Conservation (phyloP, 2,888 invertebrate genomes). For the Andrena camellia region DNA sequence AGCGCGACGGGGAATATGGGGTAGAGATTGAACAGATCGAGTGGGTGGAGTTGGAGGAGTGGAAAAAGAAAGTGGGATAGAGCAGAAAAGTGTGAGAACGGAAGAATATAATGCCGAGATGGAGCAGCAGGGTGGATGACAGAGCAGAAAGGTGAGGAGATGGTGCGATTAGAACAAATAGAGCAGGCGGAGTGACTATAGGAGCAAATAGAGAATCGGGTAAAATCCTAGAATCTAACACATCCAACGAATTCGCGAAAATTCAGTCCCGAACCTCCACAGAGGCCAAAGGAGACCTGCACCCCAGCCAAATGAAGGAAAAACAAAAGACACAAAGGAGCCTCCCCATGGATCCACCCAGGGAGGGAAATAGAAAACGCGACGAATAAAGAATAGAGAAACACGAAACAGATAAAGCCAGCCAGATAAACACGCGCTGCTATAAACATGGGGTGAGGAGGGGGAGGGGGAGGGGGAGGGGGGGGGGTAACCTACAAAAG, state of each 20-base stretch:
- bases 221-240: not conserved
- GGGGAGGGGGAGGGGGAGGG: not conserved
- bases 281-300: not conserved
- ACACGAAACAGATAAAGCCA: conserved; percentile 27
- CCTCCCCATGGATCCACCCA: no score
- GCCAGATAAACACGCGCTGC: conserved; percentile 30
- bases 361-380: conserved; percentile 22
- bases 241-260: not conserved
- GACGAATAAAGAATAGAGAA: not conserved
- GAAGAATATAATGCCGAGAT: not conserved
- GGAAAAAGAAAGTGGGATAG: not conserved
- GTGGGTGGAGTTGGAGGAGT: not conserved
- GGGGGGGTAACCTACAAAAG: conserved; percentile 67
- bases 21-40: not conserved
- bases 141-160: not conserved
- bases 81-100: not conserved
- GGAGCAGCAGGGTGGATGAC: not conserved
- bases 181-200: not conserved
- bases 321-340: not conserved
- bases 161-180: not conserved
- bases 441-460: not conserved
- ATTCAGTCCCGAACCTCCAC: not conserved
- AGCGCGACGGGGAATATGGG: not conserved
- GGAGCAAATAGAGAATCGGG: no score
- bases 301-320: not conserved